Evolutionary conservation across 2,888 invertebrate genomes (phyloP), one percentile per base, ranked within the genome.

Genomic region (Pollenia griseotomentosa): DNA sequence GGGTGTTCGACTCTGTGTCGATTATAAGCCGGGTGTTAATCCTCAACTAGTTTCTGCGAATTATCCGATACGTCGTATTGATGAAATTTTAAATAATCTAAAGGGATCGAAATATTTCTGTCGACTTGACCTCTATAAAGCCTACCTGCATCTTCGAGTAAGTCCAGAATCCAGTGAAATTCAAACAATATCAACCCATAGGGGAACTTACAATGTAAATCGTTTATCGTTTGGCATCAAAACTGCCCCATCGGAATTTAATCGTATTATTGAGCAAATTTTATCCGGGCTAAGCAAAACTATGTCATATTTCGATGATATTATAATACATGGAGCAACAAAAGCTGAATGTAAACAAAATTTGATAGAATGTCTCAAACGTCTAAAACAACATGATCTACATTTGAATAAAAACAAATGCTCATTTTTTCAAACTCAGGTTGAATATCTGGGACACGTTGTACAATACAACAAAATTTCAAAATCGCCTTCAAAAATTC

Each of bases 221-320:
- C 79, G 23, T 63, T 66, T 61, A 71, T 85, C 79, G 16, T 63
- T 80, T 53, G 61, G 74, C 14, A 80, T 85, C 61, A 85, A 85
- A 71, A 81, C 75, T 10, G 88, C 78, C 44, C 85, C 85, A 23
- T 48, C 79, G 4, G 88, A 88, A 63, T 88, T 88, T 19, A 87
- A 89, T 61, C 59, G 80, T n/a, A 86, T 89, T 19, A 81, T 88
- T 14, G 88, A 89, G n/a, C 87, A 88, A 84, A 87, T 88, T n/a
- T 57, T 86, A 59, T 79, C 83, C 12, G 85, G 85, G 12, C 85
- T 88, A 16, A 73, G 83, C 23, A 85, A 87, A 33, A 85, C 80
- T 2, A 88, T 83, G 40, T 70, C 78, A 46, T 79, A 70, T 33
- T 79, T 79, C 40, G 68, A 79, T 40, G 78, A 79, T 12, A 61